Percentiles rank a stretch among this genome's conserved stretches.
These are phyloP conservation scores for Pomacea canaliculata DNA, from an alignment of 2,888 invertebrate species.

Conservation along the genomic window DNA sequence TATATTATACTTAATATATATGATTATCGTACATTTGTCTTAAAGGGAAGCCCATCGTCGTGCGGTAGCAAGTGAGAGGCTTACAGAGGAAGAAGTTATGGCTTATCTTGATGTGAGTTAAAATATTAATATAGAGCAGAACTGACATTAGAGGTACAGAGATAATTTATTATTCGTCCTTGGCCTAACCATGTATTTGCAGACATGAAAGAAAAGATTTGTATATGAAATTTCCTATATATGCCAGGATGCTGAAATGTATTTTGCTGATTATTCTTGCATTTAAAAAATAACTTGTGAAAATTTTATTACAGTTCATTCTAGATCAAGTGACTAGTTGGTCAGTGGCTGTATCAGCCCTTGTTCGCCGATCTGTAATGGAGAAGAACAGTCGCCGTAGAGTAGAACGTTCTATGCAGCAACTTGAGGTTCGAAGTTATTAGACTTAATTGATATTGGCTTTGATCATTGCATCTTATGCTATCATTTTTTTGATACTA, in stretches of 20 bases:
- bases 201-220: no score
- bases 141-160: no score
- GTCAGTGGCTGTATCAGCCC: constrained; percentile 81
- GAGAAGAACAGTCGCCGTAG: constrained; percentile 85
- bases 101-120: constrained; percentile 78
- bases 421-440: constrained; percentile 78
- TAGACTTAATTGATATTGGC: no score
- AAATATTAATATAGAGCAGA: background rate
- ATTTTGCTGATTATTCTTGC: no score
- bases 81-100: constrained; percentile 82
- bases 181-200: no score
- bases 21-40: constrained; percentile 27
- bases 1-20: no score
- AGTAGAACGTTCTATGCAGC: constrained; percentile 88
- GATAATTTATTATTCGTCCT: no score
- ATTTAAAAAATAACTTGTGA: no score
- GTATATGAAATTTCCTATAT: no score
- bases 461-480: no score
- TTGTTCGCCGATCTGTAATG: constrained; percentile 82
- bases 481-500: no score
- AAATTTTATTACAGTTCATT: constrained; percentile 68
- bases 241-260: no score
- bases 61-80: constrained; percentile 83
- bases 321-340: constrained; percentile 80
- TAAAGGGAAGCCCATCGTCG: constrained; percentile 79